Evolutionary conservation across 2,113 vertebrate genomes (phyloP), one percentile per base, ranked within the genome.

Genomic region (Taurulus bubalis): DNA sequence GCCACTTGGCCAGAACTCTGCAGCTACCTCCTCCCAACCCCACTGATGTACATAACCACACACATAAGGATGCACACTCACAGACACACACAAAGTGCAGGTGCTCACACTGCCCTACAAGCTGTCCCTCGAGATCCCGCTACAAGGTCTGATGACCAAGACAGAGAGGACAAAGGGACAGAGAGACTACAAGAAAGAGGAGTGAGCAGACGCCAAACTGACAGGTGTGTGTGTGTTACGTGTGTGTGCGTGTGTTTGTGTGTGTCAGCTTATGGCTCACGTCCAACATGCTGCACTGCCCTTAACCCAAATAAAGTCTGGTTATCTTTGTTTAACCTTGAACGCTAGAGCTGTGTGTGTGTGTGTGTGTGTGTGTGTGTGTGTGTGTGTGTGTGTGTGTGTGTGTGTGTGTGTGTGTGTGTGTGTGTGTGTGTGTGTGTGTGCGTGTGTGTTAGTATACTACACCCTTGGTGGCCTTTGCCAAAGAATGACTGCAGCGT

Each of bases 261-360:
- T 70, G 81, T 84, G 59, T 74, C 10, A 77, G 49, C 49, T 73
- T 40, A 64, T 88, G 85, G 80, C 84, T 91, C 49, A 75, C 71
- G 75, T 84, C 87, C 87, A 91, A 79, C 72, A 73, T 72, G 67
- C 79, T 80, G 76, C 49, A 82, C 77, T 91, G 84, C 77, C 89
- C 84, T 90, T 90, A 90, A 90, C 90, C 88, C 83, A 93, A 89
- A 90, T 90, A 85, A 84, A 82, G 87, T 90, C 85, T 28, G 40
- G 56, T 88, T 87, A 86, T 92, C 87, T 86, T 92, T 89, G 81
- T 86, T 86, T 83, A 89, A 92, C 88, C 90, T 90, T 92, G 81
- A 84, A 79, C 85, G 72, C 16, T 69, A 26, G 72, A 69, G 67
- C 36, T 59, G 69, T 63, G 78, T 40, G 1, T 28, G 36, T 22